Evolutionary conservation across 2,113 vertebrate genomes (phyloP).

Genomic region (Copsychus sechellarum): DNA sequence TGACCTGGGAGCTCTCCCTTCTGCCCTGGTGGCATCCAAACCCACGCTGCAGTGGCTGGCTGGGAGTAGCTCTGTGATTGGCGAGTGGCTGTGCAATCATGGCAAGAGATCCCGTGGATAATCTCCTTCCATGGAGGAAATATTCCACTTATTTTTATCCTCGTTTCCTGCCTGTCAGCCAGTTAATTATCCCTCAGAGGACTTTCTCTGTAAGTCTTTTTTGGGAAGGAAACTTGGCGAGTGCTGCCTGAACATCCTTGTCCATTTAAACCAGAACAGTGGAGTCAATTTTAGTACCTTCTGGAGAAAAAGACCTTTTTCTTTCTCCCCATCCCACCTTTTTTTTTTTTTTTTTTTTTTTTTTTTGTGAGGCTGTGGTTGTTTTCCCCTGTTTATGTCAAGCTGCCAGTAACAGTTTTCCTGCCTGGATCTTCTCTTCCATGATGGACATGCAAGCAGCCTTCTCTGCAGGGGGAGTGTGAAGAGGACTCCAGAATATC

Average conservation of each 20-base stretch:
- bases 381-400: neutral
- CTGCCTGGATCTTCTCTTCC: neutral
- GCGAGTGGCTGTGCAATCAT: neutral
- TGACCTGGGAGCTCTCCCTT: neutral
- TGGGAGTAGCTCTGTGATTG: neutral
- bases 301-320: neutral
- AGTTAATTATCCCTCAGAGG: slow-evolving; percentile 28
- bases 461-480: neutral
- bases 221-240: neutral
- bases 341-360: neutral
- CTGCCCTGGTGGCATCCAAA: neutral
- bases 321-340: too few species aligned
- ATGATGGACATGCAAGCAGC: neutral
- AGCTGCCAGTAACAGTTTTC: neutral
- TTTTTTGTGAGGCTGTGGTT: neutral
- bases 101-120: neutral
- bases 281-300: slow-evolving; percentile 25
- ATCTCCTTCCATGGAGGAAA: neutral
- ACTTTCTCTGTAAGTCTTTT: neutral
- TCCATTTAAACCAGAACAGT: slow-evolving; percentile 13
- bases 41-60: neutral
- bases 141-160: slow-evolving; percentile 47
- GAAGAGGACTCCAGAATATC: neutral
- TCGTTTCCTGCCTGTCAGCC: neutral
- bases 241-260: neutral